Base-by-base conservation (phyloP, 1,140 invertebrate genomes). In the Zaprionus nigranus region DNA sequence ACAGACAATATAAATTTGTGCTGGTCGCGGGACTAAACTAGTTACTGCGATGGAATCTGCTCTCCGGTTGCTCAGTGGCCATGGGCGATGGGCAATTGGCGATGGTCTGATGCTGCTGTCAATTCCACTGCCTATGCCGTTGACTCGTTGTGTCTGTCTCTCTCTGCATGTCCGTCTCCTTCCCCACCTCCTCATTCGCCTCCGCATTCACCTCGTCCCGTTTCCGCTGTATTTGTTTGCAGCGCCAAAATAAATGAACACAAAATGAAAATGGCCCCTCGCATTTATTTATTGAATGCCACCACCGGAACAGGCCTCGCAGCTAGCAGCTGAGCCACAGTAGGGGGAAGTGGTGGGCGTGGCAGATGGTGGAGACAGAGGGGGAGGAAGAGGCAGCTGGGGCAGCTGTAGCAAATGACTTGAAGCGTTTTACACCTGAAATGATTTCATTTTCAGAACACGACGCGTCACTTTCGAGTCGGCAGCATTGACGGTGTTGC, bases 361-460 rank as follows among this genome's bases (percentile, higher is more conserved):
- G 5, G 15, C 28, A 28, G 28, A 9, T 7, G 28, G 22, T 9
- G 11, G 26, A 9, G 24, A 6, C 3, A 12, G 30, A 2, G 15
- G 12, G 24, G 24, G 3, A 28, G 13, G 20, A 13, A 17, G 30
- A 13, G 12, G 26, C 6, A 1, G 26, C 24, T 6, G 40, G n/a
- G 12, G 12, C 26, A 51, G 11, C 63, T 28, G 67, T 53, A 38
- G 56, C 62, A 79, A 83, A 69, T 79, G 83, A 75, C 79, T 87
- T 69, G 72, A 68, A 87, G 83, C 82, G 72, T 82, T 82, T 87
- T 86, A 73, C 83, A 87, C 83, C 82, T 86, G 79, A 86, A 87
- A 82, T 87, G 83, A 86, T 87, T 86, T 83, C 56, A 74, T 86
- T 86, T 86, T 77, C 26, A 40, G 57, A 12, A 65, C 61, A 65